Conservation (phyloP, 2,888 invertebrate genomes). For the Pyrrhosoma nymphula region DNA sequence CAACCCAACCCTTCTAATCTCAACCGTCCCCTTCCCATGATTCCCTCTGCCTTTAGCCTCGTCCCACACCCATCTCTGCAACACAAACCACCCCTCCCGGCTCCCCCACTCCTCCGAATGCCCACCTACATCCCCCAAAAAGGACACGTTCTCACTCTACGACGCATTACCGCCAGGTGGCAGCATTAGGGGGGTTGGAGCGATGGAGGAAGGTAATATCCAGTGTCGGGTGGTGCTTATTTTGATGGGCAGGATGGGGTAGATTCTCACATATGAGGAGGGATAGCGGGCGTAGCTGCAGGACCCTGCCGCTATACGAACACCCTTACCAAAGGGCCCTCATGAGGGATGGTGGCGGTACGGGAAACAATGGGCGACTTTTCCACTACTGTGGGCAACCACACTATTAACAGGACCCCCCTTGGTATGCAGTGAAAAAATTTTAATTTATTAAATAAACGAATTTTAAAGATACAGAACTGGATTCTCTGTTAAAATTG, state of each 20-base stretch:
- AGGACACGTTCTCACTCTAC: constrained; percentile 17
- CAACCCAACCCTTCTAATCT: too few species aligned
- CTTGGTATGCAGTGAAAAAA: too few species aligned
- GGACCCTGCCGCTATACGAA: background rate
- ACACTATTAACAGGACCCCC: too few species aligned
- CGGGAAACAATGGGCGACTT: background rate
- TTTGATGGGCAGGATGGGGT: background rate
- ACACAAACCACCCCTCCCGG: too few species aligned
- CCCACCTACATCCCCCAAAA: background rate
- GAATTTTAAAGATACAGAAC: too few species aligned
- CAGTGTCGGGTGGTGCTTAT: constrained; percentile 1
- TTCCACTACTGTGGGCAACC: background rate
- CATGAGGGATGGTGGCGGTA: background rate
- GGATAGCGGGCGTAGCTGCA: background rate
- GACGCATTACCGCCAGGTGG: background rate
- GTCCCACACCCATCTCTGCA: too few species aligned
- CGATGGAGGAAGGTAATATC: background rate
- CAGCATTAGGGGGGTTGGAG: background rate
- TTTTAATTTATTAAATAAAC: too few species aligned
- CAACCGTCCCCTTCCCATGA: background rate
- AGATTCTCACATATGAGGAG: background rate
- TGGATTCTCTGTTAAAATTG: too few species aligned
- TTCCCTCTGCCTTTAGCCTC: background rate
- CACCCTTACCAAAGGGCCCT: background rate
- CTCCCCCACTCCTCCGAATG: background rate